phyloP scores from a whole-genome alignment of 2,113 vertebrate genomes.

The Cebus imitator region DNA sequence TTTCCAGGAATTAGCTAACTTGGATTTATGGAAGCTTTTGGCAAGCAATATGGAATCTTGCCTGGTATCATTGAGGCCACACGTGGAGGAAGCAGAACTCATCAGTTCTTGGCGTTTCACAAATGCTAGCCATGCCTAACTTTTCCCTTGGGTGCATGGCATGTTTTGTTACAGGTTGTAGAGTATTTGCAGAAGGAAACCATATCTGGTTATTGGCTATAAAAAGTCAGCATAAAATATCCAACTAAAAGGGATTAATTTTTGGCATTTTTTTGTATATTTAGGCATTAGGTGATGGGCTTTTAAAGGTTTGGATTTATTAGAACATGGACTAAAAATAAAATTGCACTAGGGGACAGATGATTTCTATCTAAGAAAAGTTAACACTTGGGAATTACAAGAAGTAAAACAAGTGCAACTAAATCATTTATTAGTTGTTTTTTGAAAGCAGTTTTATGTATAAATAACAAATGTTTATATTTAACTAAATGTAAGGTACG shows the following conservation, averaged over 20 bases:
- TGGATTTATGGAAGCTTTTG: conserved; percentile 93
- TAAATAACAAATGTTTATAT: conserved; percentile 93
- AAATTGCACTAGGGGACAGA: conserved; percentile 84
- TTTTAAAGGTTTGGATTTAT: conserved; percentile 87
- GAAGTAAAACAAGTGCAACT: conserved; percentile 87
- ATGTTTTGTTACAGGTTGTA: conserved; percentile 85
- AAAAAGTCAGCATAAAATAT: conserved; percentile 88
- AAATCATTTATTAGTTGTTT: conserved; percentile 91
- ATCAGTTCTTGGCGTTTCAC: conserved; percentile 90
- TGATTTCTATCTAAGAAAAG: conserved; percentile 87
- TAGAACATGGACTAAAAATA: conserved; percentile 89
- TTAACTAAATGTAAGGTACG: conserved; percentile 91
- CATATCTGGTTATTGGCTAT: conserved; percentile 86
- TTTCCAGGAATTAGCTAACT: conserved; percentile 89
- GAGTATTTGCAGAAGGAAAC: conserved; percentile 90
- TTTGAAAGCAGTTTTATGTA: conserved; percentile 90
- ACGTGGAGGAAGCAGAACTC: conserved; percentile 85
- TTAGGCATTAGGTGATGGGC: conserved; percentile 92
- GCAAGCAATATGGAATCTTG: conserved; percentile 88
- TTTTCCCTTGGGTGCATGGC: conserved; percentile 84
- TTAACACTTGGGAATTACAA: conserved; percentile 84
- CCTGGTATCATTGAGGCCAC: conserved; percentile 85
- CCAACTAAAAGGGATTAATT: conserved; percentile 94
- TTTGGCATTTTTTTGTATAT: conserved; percentile 92
- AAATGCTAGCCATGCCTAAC: conserved; percentile 88